phyloP scores from a whole-genome alignment of 2,888 invertebrate species.

The Gortyna flavago region DNA sequence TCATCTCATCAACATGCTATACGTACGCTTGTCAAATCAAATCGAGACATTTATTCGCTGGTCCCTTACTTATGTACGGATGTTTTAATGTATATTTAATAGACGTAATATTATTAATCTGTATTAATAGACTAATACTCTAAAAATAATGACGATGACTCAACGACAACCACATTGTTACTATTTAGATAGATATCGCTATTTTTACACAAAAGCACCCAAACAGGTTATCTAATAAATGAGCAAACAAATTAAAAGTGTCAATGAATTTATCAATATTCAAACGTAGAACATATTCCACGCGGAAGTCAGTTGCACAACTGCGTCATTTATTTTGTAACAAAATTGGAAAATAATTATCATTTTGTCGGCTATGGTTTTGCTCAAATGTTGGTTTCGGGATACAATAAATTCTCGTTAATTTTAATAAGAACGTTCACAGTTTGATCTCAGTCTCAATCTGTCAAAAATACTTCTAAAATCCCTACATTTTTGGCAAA shows the following conservation, averaged over 20 bases:
- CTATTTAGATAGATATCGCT: constrained; percentile 32
- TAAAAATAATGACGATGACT: constrained; percentile 50
- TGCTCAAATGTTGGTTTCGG: neutral
- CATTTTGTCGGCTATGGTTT: neutral
- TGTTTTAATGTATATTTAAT: constrained; percentile 10
- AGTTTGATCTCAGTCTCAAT: neutral
- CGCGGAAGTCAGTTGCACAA: constrained; percentile 35
- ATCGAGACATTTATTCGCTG: neutral
- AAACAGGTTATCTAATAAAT: constrained; percentile 46
- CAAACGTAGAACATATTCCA: constrained; percentile 35
- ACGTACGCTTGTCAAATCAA: neutral
- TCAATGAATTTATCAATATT: constrained; percentile 38
- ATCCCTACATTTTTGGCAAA: neutral
- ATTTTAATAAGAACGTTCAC: neutral
- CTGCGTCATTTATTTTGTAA: constrained; percentile 26
- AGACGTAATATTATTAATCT: neutral
- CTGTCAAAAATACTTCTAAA: neutral
- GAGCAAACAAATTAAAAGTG: constrained; percentile 36
- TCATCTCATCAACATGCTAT: neutral
- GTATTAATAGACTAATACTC: neutral
- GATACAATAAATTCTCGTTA: neutral
- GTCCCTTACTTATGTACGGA: neutral
- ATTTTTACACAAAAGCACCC: constrained; percentile 30
- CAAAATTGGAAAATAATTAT: constrained; percentile 11
- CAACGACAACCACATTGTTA: constrained; percentile 19